These are phyloP conservation scores for Pteronotus mesoamericanus DNA, from an alignment of 2,797 vertebrate genomes.

Conservation along the genomic window DNA sequence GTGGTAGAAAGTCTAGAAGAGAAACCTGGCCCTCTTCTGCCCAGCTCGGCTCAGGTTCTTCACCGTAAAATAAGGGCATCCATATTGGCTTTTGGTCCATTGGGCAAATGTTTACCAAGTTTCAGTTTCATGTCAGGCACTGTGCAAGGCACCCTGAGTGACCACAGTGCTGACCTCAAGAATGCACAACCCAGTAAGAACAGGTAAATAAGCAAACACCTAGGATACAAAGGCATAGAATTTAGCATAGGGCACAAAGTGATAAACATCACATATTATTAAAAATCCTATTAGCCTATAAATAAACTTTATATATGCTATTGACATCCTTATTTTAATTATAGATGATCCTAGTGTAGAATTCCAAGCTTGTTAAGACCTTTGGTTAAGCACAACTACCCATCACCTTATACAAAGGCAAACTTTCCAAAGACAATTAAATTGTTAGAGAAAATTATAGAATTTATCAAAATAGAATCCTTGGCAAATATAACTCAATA, in stretches of 20 bases:
- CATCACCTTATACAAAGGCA: neutral
- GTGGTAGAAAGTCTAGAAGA: neutral
- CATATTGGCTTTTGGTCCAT: neutral
- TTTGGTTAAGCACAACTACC: neutral
- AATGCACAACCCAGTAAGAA: neutral
- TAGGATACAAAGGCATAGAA: rapidly evolving
- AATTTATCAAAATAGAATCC: neutral
- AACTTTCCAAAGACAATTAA: neutral
- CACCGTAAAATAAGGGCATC: neutral
- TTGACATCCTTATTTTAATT: neutral
- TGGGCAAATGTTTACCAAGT: neutral
- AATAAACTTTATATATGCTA: neutral
- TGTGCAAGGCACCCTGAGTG: neutral
- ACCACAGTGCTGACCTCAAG: neutral
- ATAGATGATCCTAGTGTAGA: neutral
- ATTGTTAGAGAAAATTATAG: neutral
- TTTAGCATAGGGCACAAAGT: neutral
- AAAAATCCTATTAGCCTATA: neutral
- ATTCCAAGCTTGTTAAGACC: neutral
- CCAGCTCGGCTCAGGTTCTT: neutral
- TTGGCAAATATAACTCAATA: neutral
- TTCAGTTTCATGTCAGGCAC: neutral
- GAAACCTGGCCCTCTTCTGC: neutral
- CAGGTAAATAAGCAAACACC: neutral
- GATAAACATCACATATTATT: neutral